Evolutionary conservation across 1,140 invertebrate genomes (phyloP).

Genomic region (Magallana gigas): DNA sequence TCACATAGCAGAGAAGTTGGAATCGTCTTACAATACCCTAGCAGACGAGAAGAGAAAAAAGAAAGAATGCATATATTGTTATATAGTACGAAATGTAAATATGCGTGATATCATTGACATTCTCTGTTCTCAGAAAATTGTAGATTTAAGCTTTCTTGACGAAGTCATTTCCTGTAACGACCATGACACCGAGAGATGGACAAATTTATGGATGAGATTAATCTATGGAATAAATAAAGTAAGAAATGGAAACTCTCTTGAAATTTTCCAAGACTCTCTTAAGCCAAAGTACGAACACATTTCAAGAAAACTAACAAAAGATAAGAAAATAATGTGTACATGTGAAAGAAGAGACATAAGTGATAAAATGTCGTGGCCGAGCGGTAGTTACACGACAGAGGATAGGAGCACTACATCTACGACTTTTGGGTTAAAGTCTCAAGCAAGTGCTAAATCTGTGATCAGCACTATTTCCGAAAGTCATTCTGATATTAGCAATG

Average conservation of each 20-base stretch:
- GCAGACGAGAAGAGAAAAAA: too few species aligned
- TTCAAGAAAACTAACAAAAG: neutral
- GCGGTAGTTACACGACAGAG: neutral
- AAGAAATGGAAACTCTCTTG: neutral
- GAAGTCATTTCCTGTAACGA: neutral
- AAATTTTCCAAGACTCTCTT: neutral
- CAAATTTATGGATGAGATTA: neutral
- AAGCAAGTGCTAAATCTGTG: neutral
- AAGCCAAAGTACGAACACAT: neutral
- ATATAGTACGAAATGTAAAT: neutral
- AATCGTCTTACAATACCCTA: neutral
- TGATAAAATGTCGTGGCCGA: constrained; percentile 4
- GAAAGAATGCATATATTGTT: neutral
- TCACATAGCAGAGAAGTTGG: neutral
- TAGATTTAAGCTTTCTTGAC: neutral
- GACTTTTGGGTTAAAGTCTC: neutral
- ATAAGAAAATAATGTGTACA: neutral
- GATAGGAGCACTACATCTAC: neutral
- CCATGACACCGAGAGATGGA: neutral
- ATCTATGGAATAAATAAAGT: neutral
- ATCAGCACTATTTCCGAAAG: neutral
- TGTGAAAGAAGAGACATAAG: neutral
- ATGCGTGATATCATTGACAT: neutral
- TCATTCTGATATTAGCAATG: neutral
- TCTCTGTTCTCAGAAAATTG: neutral